Percentiles rank a stretch among this genome's conserved stretches.
phyloP scores from a whole-genome alignment of 2,797 vertebrate genomes.

The Pipistrellus pipistrellus region DNA sequence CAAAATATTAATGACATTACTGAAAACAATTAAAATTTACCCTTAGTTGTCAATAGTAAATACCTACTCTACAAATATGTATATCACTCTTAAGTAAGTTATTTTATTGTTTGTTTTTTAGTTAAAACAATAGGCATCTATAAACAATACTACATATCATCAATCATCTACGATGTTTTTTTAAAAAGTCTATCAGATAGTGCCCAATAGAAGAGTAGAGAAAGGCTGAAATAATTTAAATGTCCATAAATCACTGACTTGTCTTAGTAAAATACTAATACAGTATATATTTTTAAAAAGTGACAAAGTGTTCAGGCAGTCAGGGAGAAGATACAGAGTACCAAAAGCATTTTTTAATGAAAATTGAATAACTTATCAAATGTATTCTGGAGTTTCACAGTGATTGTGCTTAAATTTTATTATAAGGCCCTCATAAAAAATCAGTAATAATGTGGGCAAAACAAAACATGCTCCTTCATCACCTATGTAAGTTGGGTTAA shows the following conservation, averaged over 20 bases:
- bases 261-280: slow-evolving; percentile 55
- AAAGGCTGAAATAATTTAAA: slow-evolving; percentile 70
- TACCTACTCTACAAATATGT: neutral
- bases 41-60: neutral
- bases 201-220: slow-evolving; percentile 57
- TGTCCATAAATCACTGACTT: slow-evolving; percentile 61
- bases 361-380: slow-evolving; percentile 30
- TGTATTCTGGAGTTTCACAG: neutral
- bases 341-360: neutral
- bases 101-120: slow-evolving; percentile 48
- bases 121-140: neutral
- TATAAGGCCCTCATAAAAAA: neutral
- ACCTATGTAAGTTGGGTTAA: neutral
- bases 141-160: slow-evolving; percentile 45
- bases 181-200: neutral
- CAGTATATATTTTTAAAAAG: slow-evolving; percentile 20
- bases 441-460: neutral
- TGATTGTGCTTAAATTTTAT: neutral
- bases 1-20: slow-evolving; percentile 1
- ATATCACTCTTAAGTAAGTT: neutral
- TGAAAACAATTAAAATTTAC: neutral
- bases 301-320: neutral
- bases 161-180: slow-evolving; percentile 59
- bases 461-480: neutral
- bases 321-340: neutral